Evolutionary conservation across 2,888 invertebrate genomes (phyloP).

Genomic region (Seira musarum): DNA sequence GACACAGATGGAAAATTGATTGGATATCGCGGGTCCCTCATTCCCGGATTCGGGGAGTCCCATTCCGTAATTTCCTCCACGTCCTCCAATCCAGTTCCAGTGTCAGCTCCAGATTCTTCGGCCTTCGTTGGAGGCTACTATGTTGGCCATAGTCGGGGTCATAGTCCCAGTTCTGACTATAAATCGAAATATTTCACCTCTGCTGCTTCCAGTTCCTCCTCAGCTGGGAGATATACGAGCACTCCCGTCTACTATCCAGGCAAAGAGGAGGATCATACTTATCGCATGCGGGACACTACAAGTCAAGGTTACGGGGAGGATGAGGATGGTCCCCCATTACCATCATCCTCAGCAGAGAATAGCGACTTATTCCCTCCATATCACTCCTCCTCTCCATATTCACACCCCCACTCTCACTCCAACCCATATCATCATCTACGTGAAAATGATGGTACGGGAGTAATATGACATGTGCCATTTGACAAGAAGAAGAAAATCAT

Average conservation of each 20-base stretch:
- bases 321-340: constrained; percentile 19
- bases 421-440: neutral
- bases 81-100: neutral
- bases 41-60: constrained; percentile 31
- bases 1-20: constrained; percentile 54
- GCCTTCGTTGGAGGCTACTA: constrained; percentile 46
- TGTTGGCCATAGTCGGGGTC: constrained; percentile 9
- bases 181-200: neutral
- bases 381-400: constrained; percentile 12
- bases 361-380: constrained; percentile 30
- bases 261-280: constrained; percentile 48
- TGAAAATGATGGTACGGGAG: constrained; percentile 37
- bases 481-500: neutral
- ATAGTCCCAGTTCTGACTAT: constrained; percentile 31
- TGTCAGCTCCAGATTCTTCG: constrained; percentile 21
- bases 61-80: neutral
- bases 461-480: neutral
- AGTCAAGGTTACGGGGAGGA: constrained; percentile 48
- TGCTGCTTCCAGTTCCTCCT: constrained; percentile 25
- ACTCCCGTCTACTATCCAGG: constrained; percentile 52
- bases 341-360: constrained; percentile 35
- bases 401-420: neutral
- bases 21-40: constrained; percentile 43
- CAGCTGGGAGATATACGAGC: constrained; percentile 33
- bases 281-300: constrained; percentile 47